Percentiles rank a stretch among this genome's conserved stretches.
These are phyloP conservation scores for Sphaeridia pumilis DNA, from an alignment of 2,888 invertebrate genomes.

Conservation along the genomic window DNA sequence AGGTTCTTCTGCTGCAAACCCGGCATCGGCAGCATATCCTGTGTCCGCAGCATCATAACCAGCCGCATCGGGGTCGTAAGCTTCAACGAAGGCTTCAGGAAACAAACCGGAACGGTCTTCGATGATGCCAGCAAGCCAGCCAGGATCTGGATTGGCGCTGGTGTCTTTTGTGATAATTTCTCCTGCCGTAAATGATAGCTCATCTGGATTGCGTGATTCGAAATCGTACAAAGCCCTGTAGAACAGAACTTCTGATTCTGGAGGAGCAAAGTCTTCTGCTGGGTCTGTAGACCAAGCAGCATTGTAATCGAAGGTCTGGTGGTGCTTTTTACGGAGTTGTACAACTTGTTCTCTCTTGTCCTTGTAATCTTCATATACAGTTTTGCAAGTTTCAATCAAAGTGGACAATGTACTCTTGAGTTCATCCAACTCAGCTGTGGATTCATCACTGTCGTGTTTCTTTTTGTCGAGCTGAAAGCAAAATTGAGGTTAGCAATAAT, in stretches of 20 bases:
- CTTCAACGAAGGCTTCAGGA: constrained; percentile 86
- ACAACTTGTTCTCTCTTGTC: constrained; percentile 37
- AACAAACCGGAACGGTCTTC: constrained; percentile 91
- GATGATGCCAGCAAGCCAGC: constrained; percentile 91
- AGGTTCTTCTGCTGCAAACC: constrained; percentile 37
- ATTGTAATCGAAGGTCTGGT: constrained; percentile 37
- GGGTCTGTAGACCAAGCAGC: constrained; percentile 51
- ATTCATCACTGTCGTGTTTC: constrained; percentile 41
- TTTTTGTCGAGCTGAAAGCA: constrained; percentile 44
- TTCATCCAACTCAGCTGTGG: constrained; percentile 32
- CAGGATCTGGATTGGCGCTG: constrained; percentile 61
- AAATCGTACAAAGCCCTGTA: constrained; percentile 92
- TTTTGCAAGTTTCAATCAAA: constrained; percentile 36
- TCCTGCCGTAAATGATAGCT: constrained; percentile 84
- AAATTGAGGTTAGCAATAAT: neutral
- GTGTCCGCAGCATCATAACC: constrained; percentile 37
- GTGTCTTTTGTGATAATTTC: constrained; percentile 62
- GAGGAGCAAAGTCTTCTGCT: constrained; percentile 38
- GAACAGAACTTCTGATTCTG: constrained; percentile 38
- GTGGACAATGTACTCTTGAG: constrained; percentile 32
- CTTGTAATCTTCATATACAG: constrained; percentile 36
- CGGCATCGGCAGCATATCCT: constrained; percentile 36
- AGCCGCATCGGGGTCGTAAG: constrained; percentile 7
- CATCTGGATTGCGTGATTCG: constrained; percentile 79
- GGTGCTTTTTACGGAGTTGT: constrained; percentile 32